Base-by-base conservation (phyloP, 2,113 vertebrate genomes). In the Atractosteus spatula region DNA sequence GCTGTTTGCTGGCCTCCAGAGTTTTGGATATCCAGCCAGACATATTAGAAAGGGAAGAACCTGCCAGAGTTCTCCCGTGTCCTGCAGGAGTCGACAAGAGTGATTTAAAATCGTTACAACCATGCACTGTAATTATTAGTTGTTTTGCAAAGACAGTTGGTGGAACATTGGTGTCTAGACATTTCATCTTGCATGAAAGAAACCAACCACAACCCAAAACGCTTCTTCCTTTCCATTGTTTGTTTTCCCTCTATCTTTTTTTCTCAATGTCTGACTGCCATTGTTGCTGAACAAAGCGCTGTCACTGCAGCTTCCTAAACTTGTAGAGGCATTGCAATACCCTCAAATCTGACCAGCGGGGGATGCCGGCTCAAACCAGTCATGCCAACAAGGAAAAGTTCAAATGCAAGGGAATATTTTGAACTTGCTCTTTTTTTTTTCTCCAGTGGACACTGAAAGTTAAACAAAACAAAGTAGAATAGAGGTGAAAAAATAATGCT, bases 271-370 rank as follows among this genome's bases (percentile, higher is more conserved):
- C 86, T 87, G 81, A 78, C 77, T 51, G 74, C 81, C 79, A 89
- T 92, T 93, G 90, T 92, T 71, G 62, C 16, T 62, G 68, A 85
- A 92, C 89, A 93, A 92, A 90, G 71, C 71, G 16, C 81, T 87
- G 87, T 84, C 88, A 89, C 80, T 79, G 83, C 70, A 73, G 88
- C 88, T 92, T 93, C 91, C 91, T 90, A 91, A 92, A 93, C 87
- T 90, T 92, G 90, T 90, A 81, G 83, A 84, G 83, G 82, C 69
- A 63, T 77, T 74, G 78, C 77, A 70, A 72, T 72, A 71, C 65
- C 75, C 68, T 66, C 66, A 43, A 70, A 55, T 59, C 66, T 62
- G 62, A 76, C 59, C 81, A 71, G 70, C 67, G 64, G 79, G 66
- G 29, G 76, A 59, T 54, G 64, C 65, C 42, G 16, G 65, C 70